Evolutionary conservation across 2,797 vertebrate species (phyloP).

Genomic region (Pangasius macronema): DNA sequence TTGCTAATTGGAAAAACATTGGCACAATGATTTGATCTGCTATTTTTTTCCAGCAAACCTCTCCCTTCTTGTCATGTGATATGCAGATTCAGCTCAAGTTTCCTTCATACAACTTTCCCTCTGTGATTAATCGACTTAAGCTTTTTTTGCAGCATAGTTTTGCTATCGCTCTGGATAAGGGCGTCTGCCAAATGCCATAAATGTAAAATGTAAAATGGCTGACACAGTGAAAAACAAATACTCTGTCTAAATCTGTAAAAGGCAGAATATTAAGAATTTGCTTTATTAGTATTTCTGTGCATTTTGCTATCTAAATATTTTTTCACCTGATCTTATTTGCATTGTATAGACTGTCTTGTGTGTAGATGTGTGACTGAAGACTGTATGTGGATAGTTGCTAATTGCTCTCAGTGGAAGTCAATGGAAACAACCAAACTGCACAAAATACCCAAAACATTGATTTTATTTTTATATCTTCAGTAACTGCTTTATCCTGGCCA

Average conservation of each 20-base stretch:
- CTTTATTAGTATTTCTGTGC: background rate
- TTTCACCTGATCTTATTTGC: background rate
- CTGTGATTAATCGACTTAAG: background rate
- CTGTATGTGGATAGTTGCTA: background rate
- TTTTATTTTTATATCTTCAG: background rate
- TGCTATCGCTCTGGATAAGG: too few relatives aligned
- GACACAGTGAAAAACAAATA: background rate
- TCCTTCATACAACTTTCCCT: background rate
- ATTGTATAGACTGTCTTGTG: background rate
- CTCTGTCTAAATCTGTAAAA: background rate
- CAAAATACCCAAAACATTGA: background rate
- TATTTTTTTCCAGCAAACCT: background rate
- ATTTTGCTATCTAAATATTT: background rate
- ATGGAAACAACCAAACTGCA: background rate
- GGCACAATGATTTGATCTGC: background rate
- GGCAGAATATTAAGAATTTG: background rate
- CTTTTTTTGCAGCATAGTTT: background rate
- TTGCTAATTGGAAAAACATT: background rate
- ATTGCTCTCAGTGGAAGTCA: slow-evolving; percentile 30
- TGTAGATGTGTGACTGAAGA: background rate
- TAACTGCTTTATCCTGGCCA: background rate
- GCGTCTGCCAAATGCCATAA: too few relatives aligned
- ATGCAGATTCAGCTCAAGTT: background rate
- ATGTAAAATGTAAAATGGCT: too few relatives aligned
- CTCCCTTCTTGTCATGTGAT: background rate